A percentile compares a stretch with the other conserved stretches of the same genome.
Conservation (phyloP, 1,140 invertebrate species). For the Stegodyphus mimosarum region DNA sequence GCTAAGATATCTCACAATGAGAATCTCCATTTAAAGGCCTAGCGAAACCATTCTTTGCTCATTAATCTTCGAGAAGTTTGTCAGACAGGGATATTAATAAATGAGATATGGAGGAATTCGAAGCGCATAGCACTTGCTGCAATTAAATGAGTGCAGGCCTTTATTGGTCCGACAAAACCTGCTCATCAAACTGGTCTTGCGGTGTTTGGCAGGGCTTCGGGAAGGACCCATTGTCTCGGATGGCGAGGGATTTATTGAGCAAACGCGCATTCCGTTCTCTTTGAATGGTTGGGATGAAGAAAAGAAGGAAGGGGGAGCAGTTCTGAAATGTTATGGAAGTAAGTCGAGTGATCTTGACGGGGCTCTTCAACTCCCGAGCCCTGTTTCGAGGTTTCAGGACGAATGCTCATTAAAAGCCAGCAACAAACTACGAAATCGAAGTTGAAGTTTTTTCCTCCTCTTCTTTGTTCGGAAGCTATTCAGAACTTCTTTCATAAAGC, state of each 20-base stretch:
- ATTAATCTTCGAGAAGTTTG: conserved; percentile 16
- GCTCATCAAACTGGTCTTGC: conserved; percentile 8
- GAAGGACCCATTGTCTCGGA: background rate
- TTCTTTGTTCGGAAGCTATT: background rate
- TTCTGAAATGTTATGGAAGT: background rate
- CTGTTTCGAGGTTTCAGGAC: too few relatives aligned
- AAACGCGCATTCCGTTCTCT: conserved; percentile 45
- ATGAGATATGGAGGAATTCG: conserved; percentile 25
- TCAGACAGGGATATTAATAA: conserved; percentile 40
- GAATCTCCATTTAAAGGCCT: background rate
- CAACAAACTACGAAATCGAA: too few relatives aligned
- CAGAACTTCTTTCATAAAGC: conserved; percentile 3
- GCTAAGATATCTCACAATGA: background rate
- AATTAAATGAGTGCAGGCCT: conserved; percentile 37
- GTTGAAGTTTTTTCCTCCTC: too few relatives aligned
- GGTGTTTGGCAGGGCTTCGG: conserved; percentile 12
- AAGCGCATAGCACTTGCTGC: conserved; percentile 33
- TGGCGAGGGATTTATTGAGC: conserved; percentile 42
- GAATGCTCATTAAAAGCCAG: too few relatives aligned
- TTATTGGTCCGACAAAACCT: conserved; percentile 41
- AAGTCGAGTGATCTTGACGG: conserved; percentile 27
- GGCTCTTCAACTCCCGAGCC: background rate
- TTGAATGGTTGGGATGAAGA: conserved; percentile 37
- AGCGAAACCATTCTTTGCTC: conserved; percentile 34
- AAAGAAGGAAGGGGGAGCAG: conserved; percentile 37